Base-by-base conservation (phyloP, 2,888 invertebrate species). In the Boloria euphrosyne region DNA sequence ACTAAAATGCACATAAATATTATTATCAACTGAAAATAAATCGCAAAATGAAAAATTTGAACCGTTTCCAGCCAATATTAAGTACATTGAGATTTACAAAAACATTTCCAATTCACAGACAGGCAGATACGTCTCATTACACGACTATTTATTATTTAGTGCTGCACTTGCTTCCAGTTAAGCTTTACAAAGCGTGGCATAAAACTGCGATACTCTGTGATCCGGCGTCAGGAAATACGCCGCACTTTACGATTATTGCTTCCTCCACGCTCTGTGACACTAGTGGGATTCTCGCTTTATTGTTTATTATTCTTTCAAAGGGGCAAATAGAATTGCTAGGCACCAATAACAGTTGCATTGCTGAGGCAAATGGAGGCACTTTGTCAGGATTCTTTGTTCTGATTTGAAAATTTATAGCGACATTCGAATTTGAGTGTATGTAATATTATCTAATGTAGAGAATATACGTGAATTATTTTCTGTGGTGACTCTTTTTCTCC, bases 221-320 rank as follows among this genome's bases (percentile, higher is more conserved):
- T 71, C 68, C 74, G 76, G 78, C 78, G 75, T 78, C 78, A 78
- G 78, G 78, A 84, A 78, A 80, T 82, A 79, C 80, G 78, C 79
- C 77, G 78, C 83, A 82, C 78, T 86, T 86, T 86, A 86, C 81
- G 86, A 85, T 85, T 86, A 86, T 86, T 84, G 79, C 84, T 84
- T 85, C 85, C 86, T 80, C 75, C 78, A 78, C 78, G 79, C 82
- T 76, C 76, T 73, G 77, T 78, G 79, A 78, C 79, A 78, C 78
- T 77, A 78, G 76, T 76, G 77, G 75, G 59, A 65, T 69, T 38
- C 71, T 76, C 75, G 75, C 71, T 80, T 83, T 82, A 82, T 83
- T 84, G 79, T 82, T 76, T 78, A 77, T 78, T 76, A 80, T 82
- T 76, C 79, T 78, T 83, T 75, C 76, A 76, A 74, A 78, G 74